These are phyloP conservation scores for Emydocephalus ijimae DNA, from an alignment of 2,113 vertebrate genomes.

Conservation along the genomic window DNA sequence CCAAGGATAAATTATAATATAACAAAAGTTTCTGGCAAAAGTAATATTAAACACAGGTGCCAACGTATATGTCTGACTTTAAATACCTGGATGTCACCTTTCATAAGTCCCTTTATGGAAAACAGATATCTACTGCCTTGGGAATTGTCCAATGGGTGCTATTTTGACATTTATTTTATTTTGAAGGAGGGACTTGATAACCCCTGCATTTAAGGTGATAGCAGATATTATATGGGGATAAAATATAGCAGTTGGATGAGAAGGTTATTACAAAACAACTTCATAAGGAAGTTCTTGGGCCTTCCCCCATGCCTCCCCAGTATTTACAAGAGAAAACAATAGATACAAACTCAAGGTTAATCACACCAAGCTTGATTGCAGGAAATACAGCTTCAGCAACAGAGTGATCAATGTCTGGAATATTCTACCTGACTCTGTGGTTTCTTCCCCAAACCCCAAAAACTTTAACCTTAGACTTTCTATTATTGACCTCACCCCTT, in stretches of 20 bases:
- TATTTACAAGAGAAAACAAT: background rate
- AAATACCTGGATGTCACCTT: background rate
- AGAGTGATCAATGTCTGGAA: no score
- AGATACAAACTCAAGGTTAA: no score
- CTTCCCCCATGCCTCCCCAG: background rate
- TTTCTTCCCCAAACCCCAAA: no score
- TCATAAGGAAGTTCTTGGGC: background rate
- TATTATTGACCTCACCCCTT: no score
- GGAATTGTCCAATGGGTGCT: background rate
- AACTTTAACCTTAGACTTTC: no score
- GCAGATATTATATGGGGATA: background rate
- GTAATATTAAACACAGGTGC: background rate
- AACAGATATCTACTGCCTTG: background rate
- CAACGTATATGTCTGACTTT: background rate
- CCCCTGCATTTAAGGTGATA: no score
- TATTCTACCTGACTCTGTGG: no score
- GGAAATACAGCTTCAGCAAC: no score
- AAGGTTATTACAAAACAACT: background rate
- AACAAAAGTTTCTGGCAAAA: no score
- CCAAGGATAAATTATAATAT: no score
- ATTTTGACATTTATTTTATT: background rate
- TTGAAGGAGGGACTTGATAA: background rate
- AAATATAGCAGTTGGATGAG: background rate
- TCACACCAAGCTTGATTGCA: no score
- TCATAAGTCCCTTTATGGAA: background rate